Percentiles rank a stretch among this genome's conserved stretches.
These are phyloP conservation scores for Nibea albiflora DNA, from an alignment of 2,113 vertebrate species.

Conservation along the genomic window DNA sequence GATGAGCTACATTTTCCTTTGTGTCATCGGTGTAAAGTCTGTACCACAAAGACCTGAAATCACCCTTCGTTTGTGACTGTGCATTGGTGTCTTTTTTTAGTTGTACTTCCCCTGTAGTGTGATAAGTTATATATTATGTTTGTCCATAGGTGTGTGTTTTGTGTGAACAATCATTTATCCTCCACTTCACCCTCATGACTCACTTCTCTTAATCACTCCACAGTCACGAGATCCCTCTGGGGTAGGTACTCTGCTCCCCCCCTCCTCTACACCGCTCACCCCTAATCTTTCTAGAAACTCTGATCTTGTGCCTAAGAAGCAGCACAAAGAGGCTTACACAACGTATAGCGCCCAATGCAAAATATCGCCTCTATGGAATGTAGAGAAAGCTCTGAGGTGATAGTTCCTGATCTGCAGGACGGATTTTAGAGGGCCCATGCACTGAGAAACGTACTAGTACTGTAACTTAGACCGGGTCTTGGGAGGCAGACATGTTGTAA, in stretches of 20 bases:
- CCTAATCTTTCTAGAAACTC: conserved; percentile 76
- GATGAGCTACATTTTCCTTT: not conserved
- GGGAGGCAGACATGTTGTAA: not conserved
- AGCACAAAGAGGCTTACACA: conserved; percentile 71
- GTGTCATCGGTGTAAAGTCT: not conserved
- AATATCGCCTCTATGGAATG: conserved; percentile 58
- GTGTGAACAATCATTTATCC: conserved; percentile 41
- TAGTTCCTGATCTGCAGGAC: not conserved
- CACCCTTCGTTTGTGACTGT: rapidly evolving
- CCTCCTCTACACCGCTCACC: conserved; percentile 19
- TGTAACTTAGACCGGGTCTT: not conserved
- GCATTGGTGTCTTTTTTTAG: not conserved
- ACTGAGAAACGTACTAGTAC: not conserved
- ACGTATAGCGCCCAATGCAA: not conserved
- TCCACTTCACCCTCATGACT: conserved; percentile 71
- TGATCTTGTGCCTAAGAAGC: conserved; percentile 73
- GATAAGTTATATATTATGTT: not conserved
- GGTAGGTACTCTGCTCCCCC: conserved; percentile 6
- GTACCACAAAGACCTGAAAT: not conserved
- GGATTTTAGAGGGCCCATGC: not conserved
- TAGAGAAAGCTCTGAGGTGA: conserved; percentile 18
- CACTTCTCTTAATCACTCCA: conserved; percentile 65
- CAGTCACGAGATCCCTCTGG: conserved; percentile 67
- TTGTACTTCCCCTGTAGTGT: conserved; percentile 9
- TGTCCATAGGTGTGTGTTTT: not conserved